Base-by-base conservation (phyloP, 2,888 invertebrate genomes). In the Conops quadrifasciatus region DNA sequence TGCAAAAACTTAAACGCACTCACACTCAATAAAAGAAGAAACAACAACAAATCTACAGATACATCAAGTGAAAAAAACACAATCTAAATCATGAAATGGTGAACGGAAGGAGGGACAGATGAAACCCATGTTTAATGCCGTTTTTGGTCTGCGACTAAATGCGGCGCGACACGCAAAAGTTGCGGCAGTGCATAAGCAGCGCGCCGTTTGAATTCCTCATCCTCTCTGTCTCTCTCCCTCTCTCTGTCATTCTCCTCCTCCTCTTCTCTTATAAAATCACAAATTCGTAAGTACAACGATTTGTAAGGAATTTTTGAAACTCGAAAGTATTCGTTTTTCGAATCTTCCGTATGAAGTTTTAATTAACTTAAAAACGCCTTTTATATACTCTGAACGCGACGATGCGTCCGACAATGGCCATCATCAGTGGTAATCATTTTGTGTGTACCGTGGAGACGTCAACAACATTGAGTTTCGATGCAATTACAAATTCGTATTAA, bases 401-500 rank as follows among this genome's bases (percentile, higher is more conserved):
- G 47, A 16, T 15, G 24, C 56, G 28, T 59, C 19, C 60, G 24
- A 59, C 49, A 45, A 59, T 28, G 9, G 47, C 64, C n/a, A 60
- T 45, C n/a, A 60, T 45, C 59, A 51, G 24, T n/a, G 30, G 28
- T 26, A 49, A 19, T 26, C 11, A 51, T 53, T 53, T 36, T 26
- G 4, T 65, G 53, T 28, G 30, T 56, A 43, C 16, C 5, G 77
- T 72, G 75, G 78, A 75, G 81, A 78, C 80, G 59, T 53, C 62
- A 24, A 60, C 49, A 15, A 30, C 28, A 24, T 67, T 58, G n/a
- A 51, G 45, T 53, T 49, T 67, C 45, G 72, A 72, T 73, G 77
- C 81, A 80, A 80, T 80, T 77, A 77, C 77, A 80, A 80, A 80
- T 80, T 81, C 82, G 81, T 80, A 77, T 79, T 36, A 36, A 36